Base-by-base conservation (phyloP, 2,797 vertebrate species). In the Cuculus canorus region DNA sequence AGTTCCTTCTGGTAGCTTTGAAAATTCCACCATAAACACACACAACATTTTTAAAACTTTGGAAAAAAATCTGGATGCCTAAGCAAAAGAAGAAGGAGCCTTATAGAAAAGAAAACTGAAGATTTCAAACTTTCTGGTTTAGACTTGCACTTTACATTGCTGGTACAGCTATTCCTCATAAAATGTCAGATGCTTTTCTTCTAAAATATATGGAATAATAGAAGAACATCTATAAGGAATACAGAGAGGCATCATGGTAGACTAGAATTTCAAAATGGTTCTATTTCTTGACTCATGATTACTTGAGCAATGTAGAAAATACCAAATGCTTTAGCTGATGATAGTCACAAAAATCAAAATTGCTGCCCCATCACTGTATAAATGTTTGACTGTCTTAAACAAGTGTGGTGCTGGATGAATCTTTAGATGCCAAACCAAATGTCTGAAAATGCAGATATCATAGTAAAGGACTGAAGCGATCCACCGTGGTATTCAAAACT, bases 1-100 rank as follows among this genome's bases (percentile, higher is more conserved):
- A 88, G 47, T 91, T 88, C 60, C 63, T 82, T 66, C 69, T 69
- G 73, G 54, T 95, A 80, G 54, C 82, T 94, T 96, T 95, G 88
- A 93, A 96, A 95, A 84, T 82, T 60, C 56, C 56, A 53, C 52
- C 28, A 17, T 90, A 93, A 92, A 87, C 80, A 56, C 12, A 65
- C 27, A 53, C 28, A 86, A 37, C 25, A 16, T 90, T 92, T 94
- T 27, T 3, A 24, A 85, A 93, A 88, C 2, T 2, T 18, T 71
- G 63, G 66, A 39, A 59, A 84, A 84, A 91, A 81, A 66, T 28
- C 24, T 69, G 47, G 59, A 79, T 60, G 30, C 22, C 54, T 59
- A 81, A 75, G 68, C 30, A 76, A 86, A 90, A 82, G 53, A 78
- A 70, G 48, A 77, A 64, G 59, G 22, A 53, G 16, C 63, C 43